A percentile compares a stretch with the other conserved stretches of the same genome.
Conservation (phyloP, 2,113 vertebrate genomes). For the Callospermophilus lateralis region DNA sequence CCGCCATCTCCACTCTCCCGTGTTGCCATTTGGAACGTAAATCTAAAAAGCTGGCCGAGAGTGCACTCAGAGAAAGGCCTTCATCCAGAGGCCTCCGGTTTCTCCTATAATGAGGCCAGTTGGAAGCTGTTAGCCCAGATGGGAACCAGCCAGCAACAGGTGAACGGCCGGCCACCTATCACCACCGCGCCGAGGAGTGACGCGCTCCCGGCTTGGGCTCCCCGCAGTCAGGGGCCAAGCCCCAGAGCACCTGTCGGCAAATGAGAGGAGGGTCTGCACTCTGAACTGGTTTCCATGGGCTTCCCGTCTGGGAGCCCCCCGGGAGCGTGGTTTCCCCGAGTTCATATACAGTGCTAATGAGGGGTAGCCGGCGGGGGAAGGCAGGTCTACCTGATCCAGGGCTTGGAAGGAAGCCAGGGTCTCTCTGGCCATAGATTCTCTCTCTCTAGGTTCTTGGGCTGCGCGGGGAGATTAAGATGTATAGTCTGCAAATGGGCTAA, state of each 20-base stretch:
- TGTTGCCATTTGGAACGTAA: accelerated
- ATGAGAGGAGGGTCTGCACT: neutral
- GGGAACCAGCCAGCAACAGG: conserved; percentile 76
- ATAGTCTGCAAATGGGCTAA: conserved; percentile 90
- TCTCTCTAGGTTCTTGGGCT: conserved; percentile 78
- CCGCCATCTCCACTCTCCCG: neutral
- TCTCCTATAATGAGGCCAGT: conserved; percentile 73
- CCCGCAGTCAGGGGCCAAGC: neutral
- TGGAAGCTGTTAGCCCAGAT: conserved; percentile 73
- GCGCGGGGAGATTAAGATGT: conserved; percentile 88
- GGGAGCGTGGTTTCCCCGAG: conserved; percentile 60
- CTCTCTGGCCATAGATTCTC: conserved; percentile 79
- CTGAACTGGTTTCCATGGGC: neutral
- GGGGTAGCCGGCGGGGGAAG: conserved; percentile 83
- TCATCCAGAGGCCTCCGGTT: neutral
- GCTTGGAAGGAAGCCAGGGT: conserved; percentile 86
- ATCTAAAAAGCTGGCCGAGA: neutral
- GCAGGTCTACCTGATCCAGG: conserved; percentile 83
- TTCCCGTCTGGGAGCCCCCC: conserved; percentile 15
- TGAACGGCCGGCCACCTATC: conserved; percentile 65
- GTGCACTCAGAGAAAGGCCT: neutral
- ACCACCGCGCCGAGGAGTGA: conserved; percentile 8
- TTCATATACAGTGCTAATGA: conserved; percentile 84
- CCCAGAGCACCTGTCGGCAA: conserved; percentile 68
- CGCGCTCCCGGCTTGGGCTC: neutral